Base-by-base conservation (phyloP, 2,888 invertebrate species). In the Habroteleia sp. region DNA sequence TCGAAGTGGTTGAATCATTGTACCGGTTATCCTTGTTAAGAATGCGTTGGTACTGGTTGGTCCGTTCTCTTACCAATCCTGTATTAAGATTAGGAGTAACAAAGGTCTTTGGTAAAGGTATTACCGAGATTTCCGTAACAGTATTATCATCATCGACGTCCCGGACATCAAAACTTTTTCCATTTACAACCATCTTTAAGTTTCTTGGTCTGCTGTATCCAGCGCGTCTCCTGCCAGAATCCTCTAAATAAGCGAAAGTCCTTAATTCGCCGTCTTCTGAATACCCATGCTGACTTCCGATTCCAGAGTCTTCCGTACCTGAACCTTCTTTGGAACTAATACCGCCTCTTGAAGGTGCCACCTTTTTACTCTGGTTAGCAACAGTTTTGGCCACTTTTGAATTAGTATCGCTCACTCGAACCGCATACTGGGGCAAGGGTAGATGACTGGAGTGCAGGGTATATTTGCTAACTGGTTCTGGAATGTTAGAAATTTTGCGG, bases 121-220 rank as follows among this genome's bases (percentile, higher is more conserved):
- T 92, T 2, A 92, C 92, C 1, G 92, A 89, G 78, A 92, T 91
- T 17, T 92, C 92, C 0, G 92, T 92, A 1, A 92, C 90, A 4
- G 92, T 91, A 41, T 91, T 92, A 46, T 92, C 92, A 77, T 92
- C 92, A 33, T 91, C 91, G 44, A 93, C 89, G 82, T 95, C 95
- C 17, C 93, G 89, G 1, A 95, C 92, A 78, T 95, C 94, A 88
- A 95, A 95, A 78, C 91, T 93, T 82, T 94, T 93, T 0, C 93
- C 90, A 39, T 91, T 91, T 89, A 94, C 92, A 25, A 94, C 92
- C 91, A 95, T 93, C 87, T 94, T 93, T 33, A 95, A 88, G 84
- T 93, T 93, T 46, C 95, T 90, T 0, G 93, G 92, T 72, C 93
- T 91, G 3, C 91, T 88, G 39, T 81, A 75, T 39, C 83, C 80